Evolutionary conservation across 2,797 vertebrate species (phyloP).

Genomic region (Prunella strophiata): DNA sequence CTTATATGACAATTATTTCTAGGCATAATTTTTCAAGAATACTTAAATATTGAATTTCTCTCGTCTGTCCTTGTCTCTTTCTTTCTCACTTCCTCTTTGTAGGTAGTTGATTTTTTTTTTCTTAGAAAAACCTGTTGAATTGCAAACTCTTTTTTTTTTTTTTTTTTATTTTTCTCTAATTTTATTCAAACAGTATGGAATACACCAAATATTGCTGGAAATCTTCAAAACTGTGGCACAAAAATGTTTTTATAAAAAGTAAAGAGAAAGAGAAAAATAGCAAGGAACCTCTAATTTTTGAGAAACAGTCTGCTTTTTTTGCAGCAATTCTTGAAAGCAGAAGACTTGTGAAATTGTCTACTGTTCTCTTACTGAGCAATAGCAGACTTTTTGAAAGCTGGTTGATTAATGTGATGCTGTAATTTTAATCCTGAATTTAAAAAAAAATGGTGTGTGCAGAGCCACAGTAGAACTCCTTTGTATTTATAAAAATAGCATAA

Average conservation of each 20-base stretch:
- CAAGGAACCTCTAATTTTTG: neutral
- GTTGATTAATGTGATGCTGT: neutral
- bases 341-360: neutral
- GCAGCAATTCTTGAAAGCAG: neutral
- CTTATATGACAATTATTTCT: conserved; percentile 37
- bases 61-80: neutral
- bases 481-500: neutral
- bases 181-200: neutral
- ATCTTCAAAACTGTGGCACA: neutral
- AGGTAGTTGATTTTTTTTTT: neutral
- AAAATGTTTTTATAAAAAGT: neutral
- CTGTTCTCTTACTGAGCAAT: neutral
- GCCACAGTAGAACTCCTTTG: neutral
- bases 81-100: neutral
- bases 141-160: neutral
- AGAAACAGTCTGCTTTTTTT: neutral
- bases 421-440: neutral
- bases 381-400: neutral
- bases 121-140: neutral
- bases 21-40: conserved; percentile 12
- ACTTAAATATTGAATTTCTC: neutral
- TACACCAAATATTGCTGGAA: neutral
- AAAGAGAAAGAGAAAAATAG: neutral
- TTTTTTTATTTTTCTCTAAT: neutral
- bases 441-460: neutral